These are phyloP conservation scores for Hedya salicella DNA, from an alignment of 2,888 invertebrate species.

Conservation along the genomic window DNA sequence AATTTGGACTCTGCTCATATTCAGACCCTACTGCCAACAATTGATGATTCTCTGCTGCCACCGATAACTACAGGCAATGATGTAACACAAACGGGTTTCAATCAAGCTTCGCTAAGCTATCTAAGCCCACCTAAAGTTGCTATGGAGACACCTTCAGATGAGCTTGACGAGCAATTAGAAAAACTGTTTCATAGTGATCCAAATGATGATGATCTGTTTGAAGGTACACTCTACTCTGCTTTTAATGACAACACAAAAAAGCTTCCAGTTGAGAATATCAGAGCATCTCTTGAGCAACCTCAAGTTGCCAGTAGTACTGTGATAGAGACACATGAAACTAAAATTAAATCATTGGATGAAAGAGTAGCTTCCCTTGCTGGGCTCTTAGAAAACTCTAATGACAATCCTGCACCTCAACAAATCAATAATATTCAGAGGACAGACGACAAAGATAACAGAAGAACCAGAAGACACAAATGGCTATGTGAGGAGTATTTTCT, in stretches of 20 bases:
- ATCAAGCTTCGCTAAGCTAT: constrained; percentile 45
- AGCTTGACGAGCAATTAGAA: constrained; percentile 74
- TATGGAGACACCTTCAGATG: constrained; percentile 65
- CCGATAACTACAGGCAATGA: constrained; percentile 36
- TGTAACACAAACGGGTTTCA: constrained; percentile 40
- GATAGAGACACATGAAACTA: constrained; percentile 62
- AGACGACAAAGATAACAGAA: constrained; percentile 24
- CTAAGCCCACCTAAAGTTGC: constrained; percentile 43
- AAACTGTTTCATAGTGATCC: constrained; percentile 73
- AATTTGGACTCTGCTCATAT: constrained; percentile 28
- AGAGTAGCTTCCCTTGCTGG: constrained; percentile 68
- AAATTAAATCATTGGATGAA: constrained; percentile 71
- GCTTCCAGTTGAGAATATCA: constrained; percentile 44
- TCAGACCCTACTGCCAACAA: constrained; percentile 5
- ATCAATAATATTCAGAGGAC: constrained; percentile 50
- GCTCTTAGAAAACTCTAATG: constrained; percentile 56
- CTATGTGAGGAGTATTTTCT: constrained; percentile 78
- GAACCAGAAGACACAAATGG: constrained; percentile 61
- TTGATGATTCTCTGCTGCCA: neutral
- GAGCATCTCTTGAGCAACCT: constrained; percentile 42
- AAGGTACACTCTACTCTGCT: constrained; percentile 62
- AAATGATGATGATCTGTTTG: constrained; percentile 78
- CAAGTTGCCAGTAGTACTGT: constrained; percentile 51
- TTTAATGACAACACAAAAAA: constrained; percentile 53
- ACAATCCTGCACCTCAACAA: constrained; percentile 51